phyloP scores from a whole-genome alignment of 2,888 invertebrate genomes.

The Orchesella flavescens region DNA sequence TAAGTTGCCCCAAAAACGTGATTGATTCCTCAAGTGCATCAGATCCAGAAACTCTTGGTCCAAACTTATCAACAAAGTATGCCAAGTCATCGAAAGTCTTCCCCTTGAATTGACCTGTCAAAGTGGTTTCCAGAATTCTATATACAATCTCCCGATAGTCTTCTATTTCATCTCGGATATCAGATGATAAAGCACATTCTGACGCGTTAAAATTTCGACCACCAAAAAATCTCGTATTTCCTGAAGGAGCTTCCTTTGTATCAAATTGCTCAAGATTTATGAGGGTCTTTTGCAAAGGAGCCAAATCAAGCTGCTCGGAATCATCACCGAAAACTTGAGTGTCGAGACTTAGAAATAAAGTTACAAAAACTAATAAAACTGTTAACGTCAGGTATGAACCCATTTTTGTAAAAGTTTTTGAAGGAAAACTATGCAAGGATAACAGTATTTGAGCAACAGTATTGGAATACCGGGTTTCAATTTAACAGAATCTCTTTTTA shows the following conservation, averaged over 20 bases:
- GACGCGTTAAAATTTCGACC: constrained; percentile 17
- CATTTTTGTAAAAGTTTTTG: no score
- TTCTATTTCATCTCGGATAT: constrained; percentile 78
- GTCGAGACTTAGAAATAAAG: neutral
- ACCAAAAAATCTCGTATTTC: neutral
- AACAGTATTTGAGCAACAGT: no score
- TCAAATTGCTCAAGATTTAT: constrained; percentile 16
- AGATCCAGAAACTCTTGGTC: constrained; percentile 80
- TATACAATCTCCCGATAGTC: constrained; percentile 77
- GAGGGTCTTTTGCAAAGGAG: neutral
- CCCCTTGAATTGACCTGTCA: constrained; percentile 77
- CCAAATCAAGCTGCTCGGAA: neutral
- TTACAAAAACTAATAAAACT: neutral
- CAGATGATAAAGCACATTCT: constrained; percentile 50
- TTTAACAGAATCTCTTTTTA: no score
- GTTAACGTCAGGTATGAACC: no score
- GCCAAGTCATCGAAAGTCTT: constrained; percentile 78
- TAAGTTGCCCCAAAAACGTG: constrained; percentile 79
- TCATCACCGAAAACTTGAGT: neutral
- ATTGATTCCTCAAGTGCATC: constrained; percentile 80
- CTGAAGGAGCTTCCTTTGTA: neutral
- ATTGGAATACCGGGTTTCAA: no score
- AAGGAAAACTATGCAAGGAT: no score
- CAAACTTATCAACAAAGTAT: constrained; percentile 79
- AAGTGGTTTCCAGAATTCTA: constrained; percentile 77